Evolutionary conservation across 2,113 vertebrate genomes (phyloP).

Genomic region (Percopsis transmontana): DNA sequence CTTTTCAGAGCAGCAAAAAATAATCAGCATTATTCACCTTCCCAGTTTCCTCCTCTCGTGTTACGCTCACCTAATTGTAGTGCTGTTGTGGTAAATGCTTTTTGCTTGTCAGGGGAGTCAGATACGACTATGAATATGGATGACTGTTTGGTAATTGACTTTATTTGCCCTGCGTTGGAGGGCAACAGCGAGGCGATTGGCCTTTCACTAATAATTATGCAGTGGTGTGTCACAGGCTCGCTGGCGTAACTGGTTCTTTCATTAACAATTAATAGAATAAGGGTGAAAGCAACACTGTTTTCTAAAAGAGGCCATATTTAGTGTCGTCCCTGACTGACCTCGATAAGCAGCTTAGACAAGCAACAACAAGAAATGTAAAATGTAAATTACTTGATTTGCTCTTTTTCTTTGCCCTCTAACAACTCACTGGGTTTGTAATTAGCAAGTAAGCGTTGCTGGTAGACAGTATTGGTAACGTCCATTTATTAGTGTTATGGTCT

Average conservation of each 20-base stretch:
- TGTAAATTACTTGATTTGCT: slow-evolving; percentile 20
- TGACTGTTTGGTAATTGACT: slow-evolving; percentile 75
- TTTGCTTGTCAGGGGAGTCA: slow-evolving; percentile 58
- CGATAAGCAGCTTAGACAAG: slow-evolving; percentile 21
- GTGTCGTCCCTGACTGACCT: slow-evolving; percentile 45
- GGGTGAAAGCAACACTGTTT: slow-evolving; percentile 46
- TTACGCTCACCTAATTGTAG: slow-evolving; percentile 63
- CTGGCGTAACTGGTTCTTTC: slow-evolving; percentile 75
- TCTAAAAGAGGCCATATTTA: slow-evolving; percentile 48
- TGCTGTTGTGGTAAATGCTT: slow-evolving; percentile 60
- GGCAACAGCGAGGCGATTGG: slow-evolving; percentile 61
- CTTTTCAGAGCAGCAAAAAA: slow-evolving; percentile 11
- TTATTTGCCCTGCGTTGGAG: slow-evolving; percentile 72
- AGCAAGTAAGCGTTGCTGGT: slow-evolving; percentile 1
- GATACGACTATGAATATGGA: slow-evolving; percentile 71
- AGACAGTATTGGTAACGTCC: neutral
- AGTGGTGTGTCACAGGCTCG: slow-evolving; percentile 65
- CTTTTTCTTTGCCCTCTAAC: neutral
- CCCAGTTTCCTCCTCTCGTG: slow-evolving; percentile 20
- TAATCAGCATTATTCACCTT: slow-evolving; percentile 25
- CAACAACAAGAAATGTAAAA: slow-evolving; percentile 25
- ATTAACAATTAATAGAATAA: slow-evolving; percentile 71
- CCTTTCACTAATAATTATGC: slow-evolving; percentile 78
- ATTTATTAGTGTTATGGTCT: slow-evolving; percentile 3
- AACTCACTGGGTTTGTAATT: neutral